Evolutionary conservation across 2,797 vertebrate genomes (phyloP), one percentile per base, ranked within the genome.

Genomic region (Scomberomorus guttatus): DNA sequence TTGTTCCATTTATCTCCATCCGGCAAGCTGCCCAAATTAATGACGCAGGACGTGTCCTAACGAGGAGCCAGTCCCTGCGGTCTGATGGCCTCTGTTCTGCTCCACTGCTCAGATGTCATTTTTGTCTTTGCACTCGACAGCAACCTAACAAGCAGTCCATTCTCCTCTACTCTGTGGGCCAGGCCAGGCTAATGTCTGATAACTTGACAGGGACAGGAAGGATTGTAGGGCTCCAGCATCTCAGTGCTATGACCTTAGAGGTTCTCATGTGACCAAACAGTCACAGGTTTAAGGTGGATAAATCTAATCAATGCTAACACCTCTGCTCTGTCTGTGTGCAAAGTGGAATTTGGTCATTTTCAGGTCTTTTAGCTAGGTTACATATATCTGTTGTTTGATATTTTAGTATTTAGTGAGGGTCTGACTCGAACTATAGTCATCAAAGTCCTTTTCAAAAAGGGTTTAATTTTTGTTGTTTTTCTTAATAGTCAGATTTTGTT

Each of bases 41-140:
- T 82, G 86, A 29, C 3, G 79, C 87, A n/a, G 73, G 84, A 84
- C 71, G 62, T 48, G 69, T 80, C 74, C 79, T 87, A 87, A 88
- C 52, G 84, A 81, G 72, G 6, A 15, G 69, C 42, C 32, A 0
- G 9, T 69, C 59, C 79, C 77, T 14, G 61, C 20, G 46, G 51
- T 62, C 54, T 2, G 72, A 75, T 59, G 75, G 75, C 61, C 54
- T 66, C 18, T 2, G 22, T 46, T 76, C 70, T 1, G 81, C 82
- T 75, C 50, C 52, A 8, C 3, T n/a, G 8, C 10, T 13, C 42
- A 10, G 0, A n/a, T 17, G 3, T 59, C 51, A 64, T 57, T 52
- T 72, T 51, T 55, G 29, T 67, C 39, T 68, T 46, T n/a, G 56
- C 17, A 2, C 71, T 11, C 44, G 63, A 73, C 78, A 29, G 78